These are phyloP conservation scores for Typhlichthys subterraneus DNA, from an alignment of 2,797 vertebrate species.

Conservation along the genomic window DNA sequence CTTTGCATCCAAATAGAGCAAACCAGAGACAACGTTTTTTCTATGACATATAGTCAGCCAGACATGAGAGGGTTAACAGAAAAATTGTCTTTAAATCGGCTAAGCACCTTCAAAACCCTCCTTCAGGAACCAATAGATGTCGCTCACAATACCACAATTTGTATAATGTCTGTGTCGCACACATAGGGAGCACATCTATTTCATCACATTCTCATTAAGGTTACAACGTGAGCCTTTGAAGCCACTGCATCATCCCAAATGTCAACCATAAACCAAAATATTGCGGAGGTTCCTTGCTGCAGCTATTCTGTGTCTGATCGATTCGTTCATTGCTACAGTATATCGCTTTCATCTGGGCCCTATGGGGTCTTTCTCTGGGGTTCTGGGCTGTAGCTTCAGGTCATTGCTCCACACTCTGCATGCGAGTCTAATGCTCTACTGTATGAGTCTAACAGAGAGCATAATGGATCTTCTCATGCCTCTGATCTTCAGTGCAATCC, in stretches of 20 bases:
- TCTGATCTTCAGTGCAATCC: not conserved
- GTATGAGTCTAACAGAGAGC: not conserved
- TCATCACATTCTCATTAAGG: slow-evolving; percentile 62
- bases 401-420: not conserved
- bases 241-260: slow-evolving; percentile 54
- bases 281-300: slow-evolving; percentile 46
- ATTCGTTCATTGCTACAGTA: slow-evolving; percentile 51
- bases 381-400: slow-evolving; percentile 20
- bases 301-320: slow-evolving; percentile 54
- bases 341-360: slow-evolving; percentile 37
- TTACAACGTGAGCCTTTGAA: slow-evolving; percentile 38
- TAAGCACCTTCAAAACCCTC: not conserved
- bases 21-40: not conserved
- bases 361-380: slow-evolving; percentile 41
- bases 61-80: not conserved
- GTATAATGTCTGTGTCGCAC: no score
- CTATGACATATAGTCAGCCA: not conserved
- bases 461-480: not conserved
- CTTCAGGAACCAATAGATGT: no score
- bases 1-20: no score
- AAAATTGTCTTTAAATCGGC: slow-evolving; percentile 11
- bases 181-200: slow-evolving; percentile 32
- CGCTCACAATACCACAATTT: no score
- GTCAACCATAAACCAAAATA: slow-evolving; percentile 56
- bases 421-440: not conserved